A percentile compares a stretch with the other conserved stretches of the same genome.
Evolutionary conservation across 30 jellyfish, hydroid and myxozoan species (phyloP).

Genomic region (Sanderia malayensis): DNA sequence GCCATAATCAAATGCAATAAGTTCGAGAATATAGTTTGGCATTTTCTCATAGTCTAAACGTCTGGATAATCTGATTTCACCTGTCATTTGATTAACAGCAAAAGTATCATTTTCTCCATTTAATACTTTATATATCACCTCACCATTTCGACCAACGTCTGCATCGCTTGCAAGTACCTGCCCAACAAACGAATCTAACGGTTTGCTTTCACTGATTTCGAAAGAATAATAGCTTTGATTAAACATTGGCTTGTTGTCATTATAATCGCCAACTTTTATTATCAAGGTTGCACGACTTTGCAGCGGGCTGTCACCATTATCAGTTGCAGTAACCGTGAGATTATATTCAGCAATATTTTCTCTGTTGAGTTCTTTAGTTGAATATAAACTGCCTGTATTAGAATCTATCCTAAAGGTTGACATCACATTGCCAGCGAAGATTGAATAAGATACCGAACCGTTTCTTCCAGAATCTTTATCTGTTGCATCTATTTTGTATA

Average conservation of each 20-base stretch:
- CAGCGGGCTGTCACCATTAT: constrained; percentile 44
- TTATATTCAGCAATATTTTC: constrained; percentile 35
- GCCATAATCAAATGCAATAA: constrained; percentile 76
- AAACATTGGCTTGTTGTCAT: constrained; percentile 75
- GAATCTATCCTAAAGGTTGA: constrained; percentile 35
- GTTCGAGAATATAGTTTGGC: constrained; percentile 48
- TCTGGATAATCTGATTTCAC: constrained; percentile 23
- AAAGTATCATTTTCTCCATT: constrained; percentile 27
- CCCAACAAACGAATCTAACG: constrained; percentile 46
- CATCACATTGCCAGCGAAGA: constrained; percentile 8
- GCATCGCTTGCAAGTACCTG: constrained; percentile 55
- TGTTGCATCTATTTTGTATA: constrained; percentile 31
- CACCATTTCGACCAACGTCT: constrained; percentile 68
- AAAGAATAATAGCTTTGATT: constrained; percentile 39
- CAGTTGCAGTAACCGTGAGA: constrained; percentile 54
- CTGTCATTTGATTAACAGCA: constrained; percentile 50
- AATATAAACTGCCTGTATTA: constrained; percentile 41
- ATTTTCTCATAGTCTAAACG: constrained; percentile 41
- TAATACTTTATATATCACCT: constrained; percentile 35
- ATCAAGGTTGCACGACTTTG: constrained; percentile 19
- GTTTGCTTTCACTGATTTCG: constrained; percentile 28
- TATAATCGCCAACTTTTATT: constrained; percentile 49
- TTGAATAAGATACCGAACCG: constrained; percentile 35
- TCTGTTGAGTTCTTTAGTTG: constrained; percentile 49
- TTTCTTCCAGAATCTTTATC: constrained; percentile 56